Conservation (phyloP, 1,140 invertebrate species). For the Dryas iulia region DNA sequence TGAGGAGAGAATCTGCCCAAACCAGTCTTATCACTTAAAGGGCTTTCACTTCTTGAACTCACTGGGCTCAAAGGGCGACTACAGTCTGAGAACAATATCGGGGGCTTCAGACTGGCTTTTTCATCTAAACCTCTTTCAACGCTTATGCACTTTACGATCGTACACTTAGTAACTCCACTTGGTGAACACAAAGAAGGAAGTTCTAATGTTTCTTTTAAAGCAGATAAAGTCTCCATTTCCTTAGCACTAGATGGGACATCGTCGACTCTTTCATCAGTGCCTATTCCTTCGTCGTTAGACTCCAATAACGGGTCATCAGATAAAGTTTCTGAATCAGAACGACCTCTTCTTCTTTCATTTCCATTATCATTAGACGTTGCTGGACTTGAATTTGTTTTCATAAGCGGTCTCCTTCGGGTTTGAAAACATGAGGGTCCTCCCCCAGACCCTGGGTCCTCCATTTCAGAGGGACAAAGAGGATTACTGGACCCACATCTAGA, state of each 20-base stretch:
- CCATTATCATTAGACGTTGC: constrained; percentile 68
- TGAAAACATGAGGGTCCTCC: constrained; percentile 76
- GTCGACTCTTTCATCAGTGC: constrained; percentile 85
- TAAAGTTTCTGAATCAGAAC: constrained; percentile 85
- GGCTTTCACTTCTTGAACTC: constrained; percentile 88
- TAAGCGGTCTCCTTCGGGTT: constrained; percentile 77
- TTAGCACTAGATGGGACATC: constrained; percentile 84
- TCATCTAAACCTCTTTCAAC: constrained; percentile 77
- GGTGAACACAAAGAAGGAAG: constrained; percentile 64
- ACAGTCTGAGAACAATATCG: constrained; percentile 83
- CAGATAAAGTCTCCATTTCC: constrained; percentile 83
- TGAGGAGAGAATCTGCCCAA: constrained; percentile 84
- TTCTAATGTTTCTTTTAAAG: constrained; percentile 68
- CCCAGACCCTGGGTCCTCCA: constrained; percentile 83
- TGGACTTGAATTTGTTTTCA: constrained; percentile 78
- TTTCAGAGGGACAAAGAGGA: constrained; percentile 86
- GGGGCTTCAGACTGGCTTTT: constrained; percentile 81
- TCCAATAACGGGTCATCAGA: constrained; percentile 85
- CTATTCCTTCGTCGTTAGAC: constrained; percentile 87
- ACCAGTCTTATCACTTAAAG: constrained; percentile 85
- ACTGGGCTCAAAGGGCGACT: constrained; percentile 85
- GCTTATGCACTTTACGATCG: constrained; percentile 73
- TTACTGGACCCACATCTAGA: constrained; percentile 89
- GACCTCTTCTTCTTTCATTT: constrained; percentile 74
- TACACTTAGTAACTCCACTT: constrained; percentile 72